Base-by-base conservation (phyloP, 92 coral and sea anemone genomes). In the Montipora capitata region DNA sequence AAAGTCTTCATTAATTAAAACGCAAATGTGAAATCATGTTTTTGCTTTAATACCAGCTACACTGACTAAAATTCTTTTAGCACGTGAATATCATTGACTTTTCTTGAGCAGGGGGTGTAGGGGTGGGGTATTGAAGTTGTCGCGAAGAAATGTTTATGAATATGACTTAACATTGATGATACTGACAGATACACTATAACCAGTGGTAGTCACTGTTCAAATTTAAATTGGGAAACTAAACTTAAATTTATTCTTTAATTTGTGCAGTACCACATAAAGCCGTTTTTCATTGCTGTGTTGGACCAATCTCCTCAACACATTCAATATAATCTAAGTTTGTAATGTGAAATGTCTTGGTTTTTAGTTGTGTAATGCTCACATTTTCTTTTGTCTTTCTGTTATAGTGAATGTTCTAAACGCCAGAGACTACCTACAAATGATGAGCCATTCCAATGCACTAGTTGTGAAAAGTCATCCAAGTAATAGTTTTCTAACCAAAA, bases 11-110 rank as follows among this genome's bases (percentile, higher is more conserved):
- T 62, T 15, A 62, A 20, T 20, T 20, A 1, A 20, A 20, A 20
- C 27, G 27, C 27, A 1, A 20, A 62, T 4, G 8, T 0, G 16
- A 7, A 6, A 1, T 62, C 68, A 20, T 62, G 38, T 13, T 62
- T 9, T 62, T 18, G n/a, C 67, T 20, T 13, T 9, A 62, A 15
- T 7, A 62, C 18, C 27, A 15, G 4, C 38, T 59, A 59, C 68
- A 62, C 68, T 62, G 68, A 62, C 68, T 62, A 62, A 62, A 61
- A 4, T 62, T 62, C 4, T 14, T 62, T 62, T 62, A 62, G 68
- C 27, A 18, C 68, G 68, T 62, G 68, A 16, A 62, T 62, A 62
- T 62, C 68, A 62, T 62, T 62, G 68, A 62, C 68, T 1, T 62
- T 62, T 2, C 1, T 45, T 45, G 51, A 45, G 7, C 16, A 18